Evolutionary conservation across 64 coral and sea anemone genomes (phyloP).

Genomic region (Porites lutea): DNA sequence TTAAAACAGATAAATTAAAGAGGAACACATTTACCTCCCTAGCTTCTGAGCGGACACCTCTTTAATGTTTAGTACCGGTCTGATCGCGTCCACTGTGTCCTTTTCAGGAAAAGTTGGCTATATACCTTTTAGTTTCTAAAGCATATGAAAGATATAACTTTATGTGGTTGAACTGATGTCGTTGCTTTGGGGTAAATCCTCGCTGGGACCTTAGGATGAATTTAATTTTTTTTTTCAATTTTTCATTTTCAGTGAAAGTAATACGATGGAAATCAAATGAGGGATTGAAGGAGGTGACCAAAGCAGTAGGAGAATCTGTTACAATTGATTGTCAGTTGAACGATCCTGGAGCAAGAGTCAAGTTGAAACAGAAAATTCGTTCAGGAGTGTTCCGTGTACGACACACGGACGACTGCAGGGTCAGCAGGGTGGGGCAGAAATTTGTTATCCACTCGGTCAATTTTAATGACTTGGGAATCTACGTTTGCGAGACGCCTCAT

Average conservation of each 20-base stretch:
- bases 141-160: too few relatives aligned
- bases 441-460: slow-evolving; percentile 52
- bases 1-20: too few relatives aligned
- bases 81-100: too few relatives aligned
- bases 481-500: slow-evolving; percentile 35
- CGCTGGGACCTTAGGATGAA: too few relatives aligned
- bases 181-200: too few relatives aligned
- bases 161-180: too few relatives aligned
- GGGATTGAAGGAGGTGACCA: neutral
- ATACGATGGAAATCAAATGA: neutral
- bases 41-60: too few relatives aligned
- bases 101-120: too few relatives aligned
- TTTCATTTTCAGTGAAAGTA: neutral
- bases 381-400: neutral
- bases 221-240: too few relatives aligned
- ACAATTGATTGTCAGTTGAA: slow-evolving; percentile 46
- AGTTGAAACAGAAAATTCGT: slow-evolving; percentile 25
- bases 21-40: too few relatives aligned
- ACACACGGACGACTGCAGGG: slow-evolving; percentile 46
- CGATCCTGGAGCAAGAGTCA: slow-evolving; percentile 26
- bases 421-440: slow-evolving; percentile 12
- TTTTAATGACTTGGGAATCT: slow-evolving; percentile 38
- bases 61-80: too few relatives aligned
- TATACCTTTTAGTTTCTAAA: too few relatives aligned
- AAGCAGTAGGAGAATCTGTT: slow-evolving; percentile 35